phyloP scores from a whole-genome alignment of 2,888 invertebrate species.

The Panzeria rudis region DNA sequence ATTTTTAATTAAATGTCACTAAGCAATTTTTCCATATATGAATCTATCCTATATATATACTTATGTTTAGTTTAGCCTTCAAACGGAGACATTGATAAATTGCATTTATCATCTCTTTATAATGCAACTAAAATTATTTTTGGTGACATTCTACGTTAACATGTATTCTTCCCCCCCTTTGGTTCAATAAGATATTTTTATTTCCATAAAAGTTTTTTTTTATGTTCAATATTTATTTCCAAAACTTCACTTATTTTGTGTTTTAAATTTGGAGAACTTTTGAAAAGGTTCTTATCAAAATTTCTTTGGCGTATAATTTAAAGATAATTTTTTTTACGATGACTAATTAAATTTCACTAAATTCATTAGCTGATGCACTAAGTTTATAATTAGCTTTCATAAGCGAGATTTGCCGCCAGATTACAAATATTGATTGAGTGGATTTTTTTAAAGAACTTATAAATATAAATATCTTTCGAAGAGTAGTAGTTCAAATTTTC shows the following conservation, averaged over 20 bases:
- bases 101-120: background rate
- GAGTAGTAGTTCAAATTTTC: too few species aligned
- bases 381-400: background rate
- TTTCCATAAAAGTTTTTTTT: too few species aligned
- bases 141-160: background rate
- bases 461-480: background rate
- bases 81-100: background rate
- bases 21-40: slow-evolving; percentile 12
- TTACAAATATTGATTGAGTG: background rate
- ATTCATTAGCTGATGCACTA: background rate
- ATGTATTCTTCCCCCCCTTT: too few species aligned
- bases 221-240: too few species aligned
- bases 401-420: background rate
- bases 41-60: background rate
- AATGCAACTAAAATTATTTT: background rate
- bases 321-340: background rate
- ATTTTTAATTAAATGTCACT: background rate
- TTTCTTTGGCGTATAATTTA: too few species aligned
- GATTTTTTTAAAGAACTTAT: background rate
- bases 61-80: too few species aligned
- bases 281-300: too few species aligned
- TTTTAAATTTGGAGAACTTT: too few species aligned
- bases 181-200: too few species aligned
- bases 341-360: too few species aligned
- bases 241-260: too few species aligned